Percentiles rank a stretch among this genome's conserved stretches.
Conservation (phyloP, 2,113 vertebrate species). For the Grus americana region DNA sequence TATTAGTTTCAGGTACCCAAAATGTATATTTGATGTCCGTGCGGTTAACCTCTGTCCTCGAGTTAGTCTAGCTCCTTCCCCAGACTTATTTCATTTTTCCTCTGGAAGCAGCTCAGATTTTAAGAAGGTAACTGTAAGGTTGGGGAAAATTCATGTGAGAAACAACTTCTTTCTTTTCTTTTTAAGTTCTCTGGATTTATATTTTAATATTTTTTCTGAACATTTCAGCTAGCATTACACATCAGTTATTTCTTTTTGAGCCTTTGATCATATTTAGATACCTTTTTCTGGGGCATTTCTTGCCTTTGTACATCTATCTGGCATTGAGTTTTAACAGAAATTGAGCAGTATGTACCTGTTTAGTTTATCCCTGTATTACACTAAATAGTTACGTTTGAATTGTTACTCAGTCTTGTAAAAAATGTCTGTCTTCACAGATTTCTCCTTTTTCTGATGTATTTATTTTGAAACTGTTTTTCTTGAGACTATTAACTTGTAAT, state of each 20-base stretch:
- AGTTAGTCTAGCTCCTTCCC: neutral
- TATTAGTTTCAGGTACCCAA: neutral
- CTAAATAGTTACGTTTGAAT: neutral
- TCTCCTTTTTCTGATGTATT: neutral
- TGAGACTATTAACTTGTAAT: neutral
- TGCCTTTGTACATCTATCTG: neutral
- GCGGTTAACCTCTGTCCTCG: neutral
- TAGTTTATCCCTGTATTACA: neutral
- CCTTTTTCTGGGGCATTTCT: neutral
- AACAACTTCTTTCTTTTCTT: neutral
- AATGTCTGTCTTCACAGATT: neutral
- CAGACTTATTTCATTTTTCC: neutral
- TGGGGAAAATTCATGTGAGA: neutral
- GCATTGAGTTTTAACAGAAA: neutral
- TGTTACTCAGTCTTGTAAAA: neutral
- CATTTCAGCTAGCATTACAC: neutral
- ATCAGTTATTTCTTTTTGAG: neutral
- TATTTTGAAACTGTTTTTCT: neutral
- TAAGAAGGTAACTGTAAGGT: neutral
- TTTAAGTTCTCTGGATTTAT: neutral
- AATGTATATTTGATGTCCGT: rapidly evolving
- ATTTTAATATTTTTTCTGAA: neutral
- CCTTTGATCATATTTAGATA: neutral
- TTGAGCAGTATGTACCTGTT: neutral
- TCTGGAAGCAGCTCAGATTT: neutral